Evolutionary conservation across 2,797 vertebrate genomes (phyloP), one percentile per base, ranked within the genome.

Genomic region (Chelmon rostratus): DNA sequence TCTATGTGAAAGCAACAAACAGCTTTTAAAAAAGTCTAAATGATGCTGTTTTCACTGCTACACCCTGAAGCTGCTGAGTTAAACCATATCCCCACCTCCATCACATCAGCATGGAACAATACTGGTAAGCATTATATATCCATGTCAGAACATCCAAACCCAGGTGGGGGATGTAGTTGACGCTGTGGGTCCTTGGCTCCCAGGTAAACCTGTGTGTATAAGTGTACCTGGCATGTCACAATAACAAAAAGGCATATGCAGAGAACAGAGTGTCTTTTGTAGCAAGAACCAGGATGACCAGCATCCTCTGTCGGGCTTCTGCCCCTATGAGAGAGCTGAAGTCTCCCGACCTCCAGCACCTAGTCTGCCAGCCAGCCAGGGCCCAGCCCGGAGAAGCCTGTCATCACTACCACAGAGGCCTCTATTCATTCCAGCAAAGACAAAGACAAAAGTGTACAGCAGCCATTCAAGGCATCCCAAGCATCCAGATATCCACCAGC

Each of bases 391-490:
- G 87, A 89, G 82, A 83, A 49, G 83, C 89, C 94, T 94, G 93
- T 95, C 95, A 95, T 91, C 94, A 83, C 93, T 69, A 79, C 86
- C 90, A 95, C 94, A 95, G 94, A 95, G 93, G 90, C 87, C 86
- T 92, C 95, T 86, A 95, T 96, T 96, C 95, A 95, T 95, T 81
- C 89, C 73, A 6, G 40, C 83, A 86, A 91, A 94, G 92, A 95
- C 94, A 95, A 95, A 95, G 93, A 84, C 91, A 93, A 93, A 93
- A 94, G 94, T 93, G 92, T 92, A 94, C 90, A 89, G 84, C 90
- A 92, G 90, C 85, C 89, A 94, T 94, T 88, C 89, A 76, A 93
- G 88, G 94, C 91, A 96, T 95, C 90, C 91, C 82, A 92, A 85
- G 94, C 90, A 96, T 95, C 89, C 94, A 90, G 94, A 96, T 95